Evolutionary conservation across 2,113 vertebrate species (phyloP), one percentile per base, ranked within the genome.

Genomic region (Ophthalmolycus amberensis): DNA sequence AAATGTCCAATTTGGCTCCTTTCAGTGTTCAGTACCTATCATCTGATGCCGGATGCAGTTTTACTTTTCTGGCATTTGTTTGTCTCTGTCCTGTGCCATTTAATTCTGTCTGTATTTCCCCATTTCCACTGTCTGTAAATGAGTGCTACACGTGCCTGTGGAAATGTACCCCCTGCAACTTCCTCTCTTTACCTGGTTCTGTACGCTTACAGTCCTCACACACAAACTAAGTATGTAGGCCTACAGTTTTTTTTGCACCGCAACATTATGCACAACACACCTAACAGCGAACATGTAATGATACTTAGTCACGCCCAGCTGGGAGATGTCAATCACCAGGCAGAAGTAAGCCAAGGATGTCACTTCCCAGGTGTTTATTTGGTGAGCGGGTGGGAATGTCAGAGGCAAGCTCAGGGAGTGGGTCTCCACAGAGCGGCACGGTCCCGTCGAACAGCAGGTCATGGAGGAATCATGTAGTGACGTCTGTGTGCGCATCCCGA

Each of bases 341-440:
- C 74, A 86, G 78, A 83, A 75, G 77, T 70, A 80, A 88, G 89
- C 75, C 81, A 84, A 88, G 85, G 87, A 86, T 46, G 59, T 82
- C 71, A 46, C 70, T 83, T 82, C 72, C 79, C 75, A 52, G 82
- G 87, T 63, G 69, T 27, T 42, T 37, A 72, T 63, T 77, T 77
- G 38, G 82, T 50, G 84, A 89, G 77, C 16, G 25, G 78, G 72
- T 52, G 32, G 52, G 58, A 84, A 84, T 90, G 82, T 91, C 85
- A 80, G 86, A 86, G 92, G 89, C 52, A 77, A 87, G 88, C 85
- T 88, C 84, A 91, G 91, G 90, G 90, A 89, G 91, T 90, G 90
- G 79, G 91, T 93, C 84, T 93, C 90, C 92, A 91, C 86, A 87
- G 88, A 91, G 91, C 89, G 89, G 90, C 85, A 83, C 65, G 66